Evolutionary conservation across 2,888 invertebrate genomes (phyloP).

Genomic region (Choristoneura rosaceana): DNA sequence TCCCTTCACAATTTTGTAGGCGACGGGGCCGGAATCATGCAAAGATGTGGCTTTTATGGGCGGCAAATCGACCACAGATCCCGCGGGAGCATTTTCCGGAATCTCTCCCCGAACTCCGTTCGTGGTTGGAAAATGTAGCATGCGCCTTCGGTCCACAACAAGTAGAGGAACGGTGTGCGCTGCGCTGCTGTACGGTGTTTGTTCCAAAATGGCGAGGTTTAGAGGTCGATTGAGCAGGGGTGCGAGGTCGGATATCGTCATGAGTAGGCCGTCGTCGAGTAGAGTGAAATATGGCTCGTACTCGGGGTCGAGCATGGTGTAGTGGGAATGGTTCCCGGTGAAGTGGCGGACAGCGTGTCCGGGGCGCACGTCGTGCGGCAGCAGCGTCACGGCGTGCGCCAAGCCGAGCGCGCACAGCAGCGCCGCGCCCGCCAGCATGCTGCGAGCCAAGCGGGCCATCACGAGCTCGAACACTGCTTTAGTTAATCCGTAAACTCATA

Average conservation of each 20-base stretch:
- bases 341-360: slow-evolving; percentile 95
- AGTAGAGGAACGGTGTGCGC: slow-evolving; percentile 93
- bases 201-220: slow-evolving; percentile 92
- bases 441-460: slow-evolving; percentile 69
- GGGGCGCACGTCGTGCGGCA: slow-evolving; percentile 95
- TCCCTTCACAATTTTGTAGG: slow-evolving; percentile 92
- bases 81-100: slow-evolving; percentile 90
- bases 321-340: slow-evolving; percentile 83
- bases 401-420: slow-evolving; percentile 71
- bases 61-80: slow-evolving; percentile 90
- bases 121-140: slow-evolving; percentile 91
- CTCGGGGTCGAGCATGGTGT: slow-evolving; percentile 89
- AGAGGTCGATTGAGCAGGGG: slow-evolving; percentile 93
- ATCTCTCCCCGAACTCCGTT: slow-evolving; percentile 89
- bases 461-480: slow-evolving; percentile 48
- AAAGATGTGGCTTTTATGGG: slow-evolving; percentile 90
- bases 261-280: slow-evolving; percentile 94
- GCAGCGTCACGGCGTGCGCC: slow-evolving; percentile 85
- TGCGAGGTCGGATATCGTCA: slow-evolving; percentile 94
- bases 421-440: slow-evolving; percentile 72
- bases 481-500: slow-evolving; percentile 77
- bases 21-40: slow-evolving; percentile 88
- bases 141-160: slow-evolving; percentile 92
- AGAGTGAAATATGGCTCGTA: slow-evolving; percentile 95
- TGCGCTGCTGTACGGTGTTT: slow-evolving; percentile 91